Evolutionary conservation across 2,888 invertebrate species (phyloP).

Genomic region (Torymus tubicola): DNA sequence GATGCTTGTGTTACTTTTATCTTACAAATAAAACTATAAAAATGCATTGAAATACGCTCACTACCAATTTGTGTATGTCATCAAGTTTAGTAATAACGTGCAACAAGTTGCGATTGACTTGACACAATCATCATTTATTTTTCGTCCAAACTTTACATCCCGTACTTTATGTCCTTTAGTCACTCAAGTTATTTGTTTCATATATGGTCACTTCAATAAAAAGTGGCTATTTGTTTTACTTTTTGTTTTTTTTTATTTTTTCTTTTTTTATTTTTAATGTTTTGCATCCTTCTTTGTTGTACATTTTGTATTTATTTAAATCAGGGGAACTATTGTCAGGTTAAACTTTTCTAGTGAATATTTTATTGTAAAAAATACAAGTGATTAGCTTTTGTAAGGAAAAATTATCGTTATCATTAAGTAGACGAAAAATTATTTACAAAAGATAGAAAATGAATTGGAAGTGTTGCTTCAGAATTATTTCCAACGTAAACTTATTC

Average conservation of each 20-base stretch:
- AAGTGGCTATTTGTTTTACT: constrained; percentile 33
- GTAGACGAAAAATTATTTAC: constrained; percentile 53
- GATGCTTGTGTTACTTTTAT: constrained; percentile 40
- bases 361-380: constrained; percentile 43
- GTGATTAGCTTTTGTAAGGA: constrained; percentile 53
- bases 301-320: constrained; percentile 56
- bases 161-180: constrained; percentile 25
- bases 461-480: constrained; percentile 56
- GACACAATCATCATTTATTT: constrained; percentile 39
- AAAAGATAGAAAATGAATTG: constrained; percentile 49
- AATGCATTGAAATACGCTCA: constrained; percentile 32
- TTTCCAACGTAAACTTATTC: constrained; percentile 56
- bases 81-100: constrained; percentile 38
- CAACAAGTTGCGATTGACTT: constrained; percentile 24
- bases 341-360: constrained; percentile 42
- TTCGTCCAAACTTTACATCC: constrained; percentile 7
- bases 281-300: constrained; percentile 48
- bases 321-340: constrained; percentile 54
- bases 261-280: constrained; percentile 51
- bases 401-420: constrained; percentile 46
- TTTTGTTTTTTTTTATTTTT: constrained; percentile 31
- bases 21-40: constrained; percentile 37
- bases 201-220: constrained; percentile 14
- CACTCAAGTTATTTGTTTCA: constrained; percentile 36
- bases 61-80: constrained; percentile 34